Conservation (phyloP, 2,888 invertebrate species). For the Chamaedrilus cognettii region DNA sequence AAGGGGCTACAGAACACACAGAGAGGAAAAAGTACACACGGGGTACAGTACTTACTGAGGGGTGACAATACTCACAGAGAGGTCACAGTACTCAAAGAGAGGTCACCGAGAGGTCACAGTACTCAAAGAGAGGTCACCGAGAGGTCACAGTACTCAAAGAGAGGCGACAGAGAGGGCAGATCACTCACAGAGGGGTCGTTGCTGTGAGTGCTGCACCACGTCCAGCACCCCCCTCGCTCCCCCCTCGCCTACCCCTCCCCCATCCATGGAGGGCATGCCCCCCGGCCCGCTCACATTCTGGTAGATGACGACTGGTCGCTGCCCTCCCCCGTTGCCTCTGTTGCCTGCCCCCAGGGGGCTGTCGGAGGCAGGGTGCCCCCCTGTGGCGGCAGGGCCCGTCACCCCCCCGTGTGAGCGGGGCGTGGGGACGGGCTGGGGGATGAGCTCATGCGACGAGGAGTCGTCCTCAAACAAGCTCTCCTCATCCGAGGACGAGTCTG, state of each 20-base stretch:
- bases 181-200: conserved; percentile 28
- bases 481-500: conserved; percentile 55
- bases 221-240: conserved; percentile 26
- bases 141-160: no score
- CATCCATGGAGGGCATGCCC: conserved; percentile 13
- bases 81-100: no score
- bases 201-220: conserved; percentile 7
- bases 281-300: conserved; percentile 48
- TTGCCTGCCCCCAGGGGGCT: background rate
- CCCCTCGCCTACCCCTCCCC: no score
- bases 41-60: no score
- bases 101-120: no score
- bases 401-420: conserved; percentile 1
- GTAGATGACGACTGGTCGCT: no score
- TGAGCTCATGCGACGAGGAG: conserved; percentile 40
- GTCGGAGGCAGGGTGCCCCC: conserved; percentile 23
- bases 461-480: conserved; percentile 56
- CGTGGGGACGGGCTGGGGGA: conserved; percentile 7
- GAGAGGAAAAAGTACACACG: no score
- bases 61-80: background rate
- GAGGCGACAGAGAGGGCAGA: background rate
- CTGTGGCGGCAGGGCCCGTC: conserved; percentile 31
- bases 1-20: no score
- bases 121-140: no score
- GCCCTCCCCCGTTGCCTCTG: no score